These are phyloP conservation scores for Phoenicopterus ruber DNA, from an alignment of 2,113 vertebrate species.

Conservation along the genomic window DNA sequence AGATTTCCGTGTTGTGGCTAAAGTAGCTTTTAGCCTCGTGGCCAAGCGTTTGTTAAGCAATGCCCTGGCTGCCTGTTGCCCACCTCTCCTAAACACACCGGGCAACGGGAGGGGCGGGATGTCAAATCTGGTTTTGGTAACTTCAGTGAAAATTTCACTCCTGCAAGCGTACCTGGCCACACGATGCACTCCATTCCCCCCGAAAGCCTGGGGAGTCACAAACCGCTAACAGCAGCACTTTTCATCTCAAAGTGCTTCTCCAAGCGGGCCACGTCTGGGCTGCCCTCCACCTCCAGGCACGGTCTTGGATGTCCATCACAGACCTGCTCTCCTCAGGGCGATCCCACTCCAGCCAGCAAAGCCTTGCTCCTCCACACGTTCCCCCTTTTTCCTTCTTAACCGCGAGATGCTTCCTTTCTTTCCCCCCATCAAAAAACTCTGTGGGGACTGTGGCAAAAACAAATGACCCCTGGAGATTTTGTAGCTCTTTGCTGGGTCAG, in stretches of 20 bases:
- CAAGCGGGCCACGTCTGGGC: background rate
- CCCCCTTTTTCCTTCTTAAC: background rate
- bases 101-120: background rate
- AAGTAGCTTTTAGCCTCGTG: background rate
- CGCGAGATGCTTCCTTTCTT: background rate
- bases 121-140: background rate
- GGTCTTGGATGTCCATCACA: background rate
- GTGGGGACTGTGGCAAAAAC: background rate
- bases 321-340: background rate
- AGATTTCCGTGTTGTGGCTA: background rate
- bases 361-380: fast-evolving
- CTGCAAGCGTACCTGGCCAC: background rate
- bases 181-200: background rate
- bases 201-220: background rate
- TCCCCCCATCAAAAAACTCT: background rate
- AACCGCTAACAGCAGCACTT: background rate
- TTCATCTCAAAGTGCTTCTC: background rate
- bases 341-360: background rate
- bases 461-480: background rate
- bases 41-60: background rate
- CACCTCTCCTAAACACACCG: background rate
- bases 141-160: background rate
- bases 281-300: background rate
- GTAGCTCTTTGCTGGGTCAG: background rate
- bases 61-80: background rate